Percentiles rank a stretch among this genome's conserved stretches.
Conservation (phyloP, 2,113 vertebrate species). For the Carassius gibelio region DNA sequence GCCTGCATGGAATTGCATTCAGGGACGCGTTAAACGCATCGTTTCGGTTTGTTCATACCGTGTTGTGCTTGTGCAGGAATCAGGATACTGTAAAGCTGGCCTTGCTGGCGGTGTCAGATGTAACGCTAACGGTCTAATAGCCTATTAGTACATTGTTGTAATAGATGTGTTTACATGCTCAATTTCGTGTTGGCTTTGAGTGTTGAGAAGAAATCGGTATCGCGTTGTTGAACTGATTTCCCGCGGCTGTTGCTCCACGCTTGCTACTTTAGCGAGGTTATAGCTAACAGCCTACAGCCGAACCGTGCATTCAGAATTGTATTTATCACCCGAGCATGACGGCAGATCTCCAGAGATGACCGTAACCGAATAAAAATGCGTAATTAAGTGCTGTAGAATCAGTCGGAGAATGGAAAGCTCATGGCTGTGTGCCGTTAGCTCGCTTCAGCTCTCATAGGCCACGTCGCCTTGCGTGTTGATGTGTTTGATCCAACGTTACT, state of each 20-base stretch:
- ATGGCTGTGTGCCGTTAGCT: slow-evolving; percentile 47
- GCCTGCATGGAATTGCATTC: background rate
- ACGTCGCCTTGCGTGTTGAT: slow-evolving; percentile 66
- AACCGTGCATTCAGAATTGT: background rate
- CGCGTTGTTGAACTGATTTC: background rate
- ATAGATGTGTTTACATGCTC: background rate
- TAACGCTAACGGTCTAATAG: slow-evolving; percentile 9
- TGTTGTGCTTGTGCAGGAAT: background rate
- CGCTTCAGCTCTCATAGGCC: slow-evolving; percentile 59
- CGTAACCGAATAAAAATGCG: background rate
- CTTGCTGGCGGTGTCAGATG: background rate
- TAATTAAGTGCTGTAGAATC: background rate
- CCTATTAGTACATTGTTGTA: background rate
- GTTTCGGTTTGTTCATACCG: background rate
- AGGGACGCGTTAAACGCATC: background rate
- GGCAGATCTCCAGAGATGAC: slow-evolving; percentile 17
- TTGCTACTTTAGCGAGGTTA: slow-evolving; percentile 9
- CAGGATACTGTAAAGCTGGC: background rate
- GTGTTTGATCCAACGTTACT: slow-evolving; percentile 53
- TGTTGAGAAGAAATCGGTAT: background rate
- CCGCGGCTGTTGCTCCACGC: background rate
- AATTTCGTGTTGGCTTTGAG: background rate
- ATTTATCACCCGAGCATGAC: background rate
- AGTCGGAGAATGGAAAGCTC: background rate
- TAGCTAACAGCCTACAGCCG: background rate